phyloP scores from a whole-genome alignment of 2,888 invertebrate species.

The Agrotis puta region DNA sequence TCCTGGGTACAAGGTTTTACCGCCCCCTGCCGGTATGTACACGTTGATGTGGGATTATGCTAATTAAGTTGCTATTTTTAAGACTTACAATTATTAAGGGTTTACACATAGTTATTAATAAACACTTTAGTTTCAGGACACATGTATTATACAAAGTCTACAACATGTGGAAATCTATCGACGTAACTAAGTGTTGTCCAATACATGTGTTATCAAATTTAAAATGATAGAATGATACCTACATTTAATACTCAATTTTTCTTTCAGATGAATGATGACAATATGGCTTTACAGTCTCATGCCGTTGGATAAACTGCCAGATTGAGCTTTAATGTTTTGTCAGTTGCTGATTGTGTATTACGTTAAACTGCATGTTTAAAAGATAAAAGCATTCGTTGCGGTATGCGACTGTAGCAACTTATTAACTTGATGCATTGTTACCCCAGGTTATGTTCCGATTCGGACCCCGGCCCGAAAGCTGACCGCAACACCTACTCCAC shows the following conservation, averaged over 20 bases:
- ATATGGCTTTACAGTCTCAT: conserved; percentile 84
- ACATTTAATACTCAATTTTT: conserved; percentile 86
- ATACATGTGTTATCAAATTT: conserved; percentile 83
- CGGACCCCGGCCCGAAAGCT: conserved; percentile 99
- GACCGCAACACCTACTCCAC: conserved; percentile 99
- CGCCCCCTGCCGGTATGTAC: conserved; percentile 96
- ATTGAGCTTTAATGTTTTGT: conserved; percentile 76
- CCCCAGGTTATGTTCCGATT: conserved; percentile 96
- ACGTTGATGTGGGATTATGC: conserved; percentile 53
- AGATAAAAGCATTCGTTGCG: conserved; percentile 62
- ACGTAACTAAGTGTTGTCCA: conserved; percentile 69
- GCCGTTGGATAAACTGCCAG: conserved; percentile 83
- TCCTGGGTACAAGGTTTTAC: conserved; percentile 98
- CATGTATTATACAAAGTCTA: conserved; percentile 84
- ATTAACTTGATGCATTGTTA: conserved; percentile 78
- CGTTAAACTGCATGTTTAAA: conserved; percentile 66
- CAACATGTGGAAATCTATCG: conserved; percentile 74
- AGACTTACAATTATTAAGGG: conserved; percentile 60
- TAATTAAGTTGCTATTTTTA: conserved; percentile 60
- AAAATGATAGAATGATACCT: conserved; percentile 74
- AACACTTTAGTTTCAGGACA: conserved; percentile 89
- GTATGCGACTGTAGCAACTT: conserved; percentile 67
- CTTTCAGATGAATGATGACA: conserved; percentile 90
- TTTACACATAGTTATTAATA: conserved; percentile 86
- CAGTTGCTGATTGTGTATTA: conserved; percentile 71